A percentile compares a stretch with the other conserved stretches of the same genome.
Evolutionary conservation across 2,113 vertebrate genomes (phyloP).

Genomic region (Podocnemis expansa): DNA sequence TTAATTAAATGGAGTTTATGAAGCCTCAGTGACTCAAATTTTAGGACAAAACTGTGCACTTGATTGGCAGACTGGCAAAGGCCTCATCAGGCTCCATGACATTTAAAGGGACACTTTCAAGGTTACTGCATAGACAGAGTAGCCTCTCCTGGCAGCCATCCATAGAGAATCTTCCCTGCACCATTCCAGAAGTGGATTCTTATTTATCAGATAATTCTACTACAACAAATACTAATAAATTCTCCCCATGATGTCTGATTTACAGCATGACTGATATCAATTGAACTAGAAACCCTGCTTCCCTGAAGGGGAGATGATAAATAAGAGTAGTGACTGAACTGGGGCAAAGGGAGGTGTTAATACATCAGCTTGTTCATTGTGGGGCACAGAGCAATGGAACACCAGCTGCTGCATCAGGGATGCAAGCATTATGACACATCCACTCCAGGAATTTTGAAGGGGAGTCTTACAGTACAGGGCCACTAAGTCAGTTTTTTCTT

Average conservation of each 20-base stretch:
- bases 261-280: background rate
- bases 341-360: background rate
- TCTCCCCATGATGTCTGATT: background rate
- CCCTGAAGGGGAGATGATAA: background rate
- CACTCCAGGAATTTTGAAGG: background rate
- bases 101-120: slow-evolving; percentile 52
- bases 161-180: background rate
- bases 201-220: background rate
- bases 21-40: slow-evolving; percentile 29
- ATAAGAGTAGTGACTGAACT: background rate
- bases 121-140: slow-evolving; percentile 56
- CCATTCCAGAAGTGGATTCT: background rate
- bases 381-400: background rate
- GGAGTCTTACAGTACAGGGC: accelerated
- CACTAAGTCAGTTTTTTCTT: background rate
- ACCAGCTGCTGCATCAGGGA: background rate
- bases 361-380: background rate
- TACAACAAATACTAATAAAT: accelerated
- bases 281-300: background rate
- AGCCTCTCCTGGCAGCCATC: slow-evolving; percentile 27
- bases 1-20: slow-evolving; percentile 68
- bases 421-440: background rate
- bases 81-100: slow-evolving; percentile 9
- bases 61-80: slow-evolving; percentile 24
- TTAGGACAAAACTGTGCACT: background rate